A percentile compares a stretch with the other conserved stretches of the same genome.
Evolutionary conservation across 92 coral and sea anemone genomes (phyloP).

Genomic region (Epizoanthus scotinus): DNA sequence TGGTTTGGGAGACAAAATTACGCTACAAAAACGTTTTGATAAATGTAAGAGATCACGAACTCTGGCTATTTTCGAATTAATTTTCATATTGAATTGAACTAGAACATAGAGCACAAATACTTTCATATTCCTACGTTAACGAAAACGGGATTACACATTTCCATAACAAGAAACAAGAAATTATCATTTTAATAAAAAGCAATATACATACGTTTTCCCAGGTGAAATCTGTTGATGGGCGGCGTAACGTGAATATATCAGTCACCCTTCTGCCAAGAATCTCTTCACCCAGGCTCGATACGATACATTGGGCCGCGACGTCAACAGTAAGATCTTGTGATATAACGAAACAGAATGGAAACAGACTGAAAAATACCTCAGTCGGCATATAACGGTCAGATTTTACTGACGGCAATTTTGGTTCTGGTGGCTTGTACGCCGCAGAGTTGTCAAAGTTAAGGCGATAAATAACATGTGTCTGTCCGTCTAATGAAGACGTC

Average conservation of each 20-base stretch:
- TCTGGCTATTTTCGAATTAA: too few species aligned
- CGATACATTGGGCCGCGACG: slow-evolving; percentile 61
- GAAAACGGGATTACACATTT: neutral
- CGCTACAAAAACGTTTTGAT: too few species aligned
- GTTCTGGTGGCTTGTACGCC: slow-evolving; percentile 51
- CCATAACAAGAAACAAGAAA: too few species aligned
- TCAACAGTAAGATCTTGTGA: slow-evolving; percentile 55
- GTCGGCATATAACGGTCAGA: slow-evolving; percentile 41
- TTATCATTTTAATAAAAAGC: neutral
- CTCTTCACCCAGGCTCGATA: slow-evolving; percentile 54
- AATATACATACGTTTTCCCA: slow-evolving; percentile 75
- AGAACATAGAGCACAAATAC: neutral
- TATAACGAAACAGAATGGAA: slow-evolving; percentile 80
- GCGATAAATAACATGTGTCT: slow-evolving; percentile 54
- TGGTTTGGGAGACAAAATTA: too few species aligned
- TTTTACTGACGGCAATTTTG: slow-evolving; percentile 41
- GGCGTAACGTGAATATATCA: slow-evolving; percentile 60
- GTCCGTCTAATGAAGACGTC: neutral
- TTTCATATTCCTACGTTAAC: neutral
- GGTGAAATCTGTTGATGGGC: slow-evolving; percentile 72
- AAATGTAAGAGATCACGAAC: too few species aligned
- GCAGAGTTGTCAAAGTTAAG: slow-evolving; percentile 68
- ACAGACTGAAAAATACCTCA: slow-evolving; percentile 59
- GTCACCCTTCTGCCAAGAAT: slow-evolving; percentile 52
- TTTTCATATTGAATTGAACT: too few species aligned